Base-by-base conservation (phyloP, 2,888 invertebrate species). In the Parnassius smintheus region DNA sequence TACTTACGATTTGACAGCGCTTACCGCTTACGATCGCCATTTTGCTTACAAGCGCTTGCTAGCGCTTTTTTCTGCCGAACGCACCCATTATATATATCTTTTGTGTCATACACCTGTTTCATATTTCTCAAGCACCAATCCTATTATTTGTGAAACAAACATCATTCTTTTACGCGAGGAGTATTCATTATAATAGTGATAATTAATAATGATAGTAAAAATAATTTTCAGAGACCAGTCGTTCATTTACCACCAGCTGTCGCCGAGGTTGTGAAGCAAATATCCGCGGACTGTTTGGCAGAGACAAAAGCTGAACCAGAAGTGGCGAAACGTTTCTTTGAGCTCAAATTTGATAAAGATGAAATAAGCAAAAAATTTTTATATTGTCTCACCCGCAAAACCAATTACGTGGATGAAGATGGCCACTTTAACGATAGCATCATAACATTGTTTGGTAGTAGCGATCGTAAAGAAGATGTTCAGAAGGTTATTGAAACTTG, bases 361-460 rank as follows among this genome's bases (percentile, higher is more conserved):
- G n/a, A 46, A 46, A 46, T 46, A 12, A 46, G 46, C n/a, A 8
- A 13, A 41, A 56, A 48, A 12, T 63, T 59, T 51, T 1, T 59
- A 12, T 63, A 63, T 48, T 63, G 63, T 11, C 12, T 63, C 46
- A 9, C 45, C 11, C 51, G 46, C 9, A 63, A 63, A 44, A 59
- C 59, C 41, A 63, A 63, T 41, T 59, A 59, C 35, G 48, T 22
- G 7, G 56, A 59, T 41, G 63, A 63, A n/a, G 59, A 63, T 18
- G 59, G 59, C 1, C 59, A 59, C 22, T 10, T 63, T 3, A 56
- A 63, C 45, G 56, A 59, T 4, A 42, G 45, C 8, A 46, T 63
- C 46, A 10, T 63, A n/a, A 42, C 41, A 41, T 13, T 63, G 1
- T 63, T 59, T 59, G 63, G 41, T 18, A 52, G 44, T 10, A 56